Conservation (phyloP, 1,140 invertebrate species). For the Lepidurus packardi region DNA sequence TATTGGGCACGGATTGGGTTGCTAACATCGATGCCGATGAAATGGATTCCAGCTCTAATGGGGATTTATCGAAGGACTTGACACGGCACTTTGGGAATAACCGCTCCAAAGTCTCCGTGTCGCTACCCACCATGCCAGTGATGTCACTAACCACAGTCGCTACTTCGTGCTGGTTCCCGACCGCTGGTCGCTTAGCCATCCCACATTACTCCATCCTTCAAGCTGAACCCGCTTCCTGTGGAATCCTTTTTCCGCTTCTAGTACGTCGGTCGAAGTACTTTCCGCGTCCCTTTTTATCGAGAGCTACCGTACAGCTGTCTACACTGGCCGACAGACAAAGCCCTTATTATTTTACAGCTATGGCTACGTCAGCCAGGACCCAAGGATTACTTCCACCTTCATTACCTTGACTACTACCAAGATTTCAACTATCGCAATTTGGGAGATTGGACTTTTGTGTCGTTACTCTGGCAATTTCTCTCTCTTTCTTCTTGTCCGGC, state of each 20-base stretch:
- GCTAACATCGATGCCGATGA: not conserved
- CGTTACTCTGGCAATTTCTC: not conserved
- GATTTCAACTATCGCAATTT: not conserved
- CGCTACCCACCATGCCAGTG: not conserved
- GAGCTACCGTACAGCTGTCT: not conserved
- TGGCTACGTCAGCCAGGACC: not conserved
- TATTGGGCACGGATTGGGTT: not conserved
- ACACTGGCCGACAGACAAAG: not conserved
- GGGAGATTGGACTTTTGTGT: not conserved
- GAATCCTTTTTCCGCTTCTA: not conserved
- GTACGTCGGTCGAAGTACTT: not conserved
- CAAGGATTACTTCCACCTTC: conserved; percentile 9
- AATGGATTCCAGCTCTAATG: not conserved
- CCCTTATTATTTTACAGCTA: not conserved
- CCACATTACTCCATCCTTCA: not conserved
- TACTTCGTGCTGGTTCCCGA: not conserved
- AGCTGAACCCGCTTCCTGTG: not conserved
- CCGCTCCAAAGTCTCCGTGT: conserved; percentile 26
- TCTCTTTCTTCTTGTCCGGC: not conserved
- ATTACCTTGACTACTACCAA: not conserved
- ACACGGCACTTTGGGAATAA: conserved; percentile 31
- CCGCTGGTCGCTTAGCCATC: not conserved
- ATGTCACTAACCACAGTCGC: not conserved
- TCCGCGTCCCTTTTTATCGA: not conserved
- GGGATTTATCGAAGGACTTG: not conserved